Evolutionary conservation across 2,888 invertebrate species (phyloP).

Genomic region (Andrena bucephala): DNA sequence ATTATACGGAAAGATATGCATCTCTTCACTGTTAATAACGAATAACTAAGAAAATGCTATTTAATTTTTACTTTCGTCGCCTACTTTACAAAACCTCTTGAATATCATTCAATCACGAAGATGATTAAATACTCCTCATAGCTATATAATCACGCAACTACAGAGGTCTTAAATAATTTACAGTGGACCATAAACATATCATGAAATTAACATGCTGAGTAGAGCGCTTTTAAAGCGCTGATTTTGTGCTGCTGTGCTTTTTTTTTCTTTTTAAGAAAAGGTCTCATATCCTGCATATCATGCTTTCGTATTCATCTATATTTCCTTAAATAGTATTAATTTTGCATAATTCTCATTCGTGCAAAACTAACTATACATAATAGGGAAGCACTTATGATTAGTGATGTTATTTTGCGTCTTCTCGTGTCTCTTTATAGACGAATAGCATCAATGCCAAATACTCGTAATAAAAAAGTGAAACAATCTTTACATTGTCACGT

Average conservation of each 20-base stretch:
- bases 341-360: slow-evolving; percentile 51
- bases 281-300: slow-evolving; percentile 51
- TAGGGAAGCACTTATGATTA: slow-evolving; percentile 78
- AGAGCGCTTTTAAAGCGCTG: slow-evolving; percentile 39
- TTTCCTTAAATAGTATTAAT: slow-evolving; percentile 35
- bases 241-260: slow-evolving; percentile 61
- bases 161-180: slow-evolving; percentile 60
- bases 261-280: slow-evolving; percentile 24
- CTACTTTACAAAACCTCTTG: slow-evolving; percentile 60
- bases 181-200: slow-evolving; percentile 59
- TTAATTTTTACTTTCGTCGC: slow-evolving; percentile 49
- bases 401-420: slow-evolving; percentile 51
- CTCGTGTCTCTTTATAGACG: slow-evolving; percentile 33
- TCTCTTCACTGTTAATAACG: slow-evolving; percentile 67
- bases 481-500: slow-evolving; percentile 37
- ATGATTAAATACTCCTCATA: slow-evolving; percentile 56
- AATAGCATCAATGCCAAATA: slow-evolving; percentile 42
- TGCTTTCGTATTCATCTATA: slow-evolving; percentile 23
- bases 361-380: slow-evolving; percentile 64
- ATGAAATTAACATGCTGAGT: slow-evolving; percentile 54
- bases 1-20: slow-evolving; percentile 76
- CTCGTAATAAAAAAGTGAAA: slow-evolving; percentile 57
- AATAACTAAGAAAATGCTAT: slow-evolving; percentile 65
- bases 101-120: slow-evolving; percentile 63
- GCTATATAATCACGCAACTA: slow-evolving; percentile 53